Percentiles rank a stretch among this genome's conserved stretches.
Evolutionary conservation across 2,797 vertebrate genomes (phyloP).

Genomic region (Enteromius radiatus): DNA sequence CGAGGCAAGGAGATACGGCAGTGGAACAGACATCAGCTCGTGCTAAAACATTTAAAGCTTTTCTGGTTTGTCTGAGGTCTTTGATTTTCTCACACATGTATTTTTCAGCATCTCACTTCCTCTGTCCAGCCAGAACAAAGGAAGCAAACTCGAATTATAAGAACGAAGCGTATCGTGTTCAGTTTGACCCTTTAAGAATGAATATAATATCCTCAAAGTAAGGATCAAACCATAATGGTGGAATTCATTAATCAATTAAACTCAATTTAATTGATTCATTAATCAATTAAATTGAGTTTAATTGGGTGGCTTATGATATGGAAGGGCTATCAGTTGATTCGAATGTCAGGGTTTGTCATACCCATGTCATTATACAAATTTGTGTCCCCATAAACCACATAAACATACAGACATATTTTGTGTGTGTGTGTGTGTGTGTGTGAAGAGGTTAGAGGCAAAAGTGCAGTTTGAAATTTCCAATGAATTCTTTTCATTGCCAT

Average conservation of each 20-base stretch:
- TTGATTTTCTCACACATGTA: conserved; percentile 49
- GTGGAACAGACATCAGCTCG: conserved; percentile 10
- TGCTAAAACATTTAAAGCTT: conserved; percentile 59
- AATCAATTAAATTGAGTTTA: too few relatives aligned
- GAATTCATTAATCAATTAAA: neutral
- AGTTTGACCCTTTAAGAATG: conserved; percentile 6
- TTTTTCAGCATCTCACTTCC: conserved; percentile 35
- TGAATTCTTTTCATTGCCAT: too few relatives aligned
- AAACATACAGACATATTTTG: too few relatives aligned
- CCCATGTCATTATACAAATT: too few relatives aligned
- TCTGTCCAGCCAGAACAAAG: conserved; percentile 19
- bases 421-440: too few relatives aligned
- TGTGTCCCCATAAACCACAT: too few relatives aligned
- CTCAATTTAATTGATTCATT: too few relatives aligned
- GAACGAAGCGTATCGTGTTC: neutral
- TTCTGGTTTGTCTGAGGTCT: conserved; percentile 30
- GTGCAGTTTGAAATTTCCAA: too few relatives aligned
- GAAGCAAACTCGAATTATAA: neutral
- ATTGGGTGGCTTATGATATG: neutral
- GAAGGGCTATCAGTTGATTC: neutral
- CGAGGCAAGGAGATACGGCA: conserved; percentile 32
- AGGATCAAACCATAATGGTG: neutral
- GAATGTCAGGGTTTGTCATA: neutral
- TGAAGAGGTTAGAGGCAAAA: too few relatives aligned
- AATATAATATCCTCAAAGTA: neutral